Conservation (phyloP, 2,113 vertebrate species). For the Raja brachyura region DNA sequence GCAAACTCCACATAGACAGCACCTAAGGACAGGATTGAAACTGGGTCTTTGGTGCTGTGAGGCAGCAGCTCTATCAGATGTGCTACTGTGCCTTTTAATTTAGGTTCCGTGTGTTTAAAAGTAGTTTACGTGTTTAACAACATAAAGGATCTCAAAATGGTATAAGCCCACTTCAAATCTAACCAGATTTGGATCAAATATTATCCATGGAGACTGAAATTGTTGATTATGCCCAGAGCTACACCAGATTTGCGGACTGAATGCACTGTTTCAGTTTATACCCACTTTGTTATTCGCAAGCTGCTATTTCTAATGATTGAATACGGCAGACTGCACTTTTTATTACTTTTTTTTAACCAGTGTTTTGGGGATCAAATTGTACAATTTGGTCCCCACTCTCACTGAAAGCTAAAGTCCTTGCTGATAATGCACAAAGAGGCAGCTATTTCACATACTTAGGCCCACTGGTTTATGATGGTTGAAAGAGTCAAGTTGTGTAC, state of each 20-base stretch:
- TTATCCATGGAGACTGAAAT: neutral
- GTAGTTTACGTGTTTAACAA: neutral
- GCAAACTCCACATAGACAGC: too few species aligned
- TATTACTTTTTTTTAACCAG: slow-evolving; percentile 6
- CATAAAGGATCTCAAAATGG: neutral
- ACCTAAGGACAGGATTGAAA: too few species aligned
- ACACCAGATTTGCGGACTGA: neutral
- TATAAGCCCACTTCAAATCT: neutral
- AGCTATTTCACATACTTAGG: slow-evolving; percentile 20
- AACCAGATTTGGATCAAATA: neutral
- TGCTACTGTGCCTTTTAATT: neutral
- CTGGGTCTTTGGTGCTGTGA: too few species aligned
- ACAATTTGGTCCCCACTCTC: neutral
- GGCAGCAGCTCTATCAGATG: too few species aligned
- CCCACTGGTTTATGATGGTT: neutral
- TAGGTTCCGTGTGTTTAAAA: neutral
- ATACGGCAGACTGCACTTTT: slow-evolving; percentile 1
- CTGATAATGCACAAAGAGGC: slow-evolving; percentile 1
- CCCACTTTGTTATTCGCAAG: neutral
- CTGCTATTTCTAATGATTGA: neutral
- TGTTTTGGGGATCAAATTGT: neutral
- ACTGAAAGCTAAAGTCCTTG: neutral
- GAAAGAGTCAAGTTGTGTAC: slow-evolving; percentile 1
- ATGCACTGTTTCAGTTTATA: neutral
- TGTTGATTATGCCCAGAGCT: neutral